phyloP scores from a whole-genome alignment of 2,888 invertebrate species.

The Dorcus parallelipipedus region DNA sequence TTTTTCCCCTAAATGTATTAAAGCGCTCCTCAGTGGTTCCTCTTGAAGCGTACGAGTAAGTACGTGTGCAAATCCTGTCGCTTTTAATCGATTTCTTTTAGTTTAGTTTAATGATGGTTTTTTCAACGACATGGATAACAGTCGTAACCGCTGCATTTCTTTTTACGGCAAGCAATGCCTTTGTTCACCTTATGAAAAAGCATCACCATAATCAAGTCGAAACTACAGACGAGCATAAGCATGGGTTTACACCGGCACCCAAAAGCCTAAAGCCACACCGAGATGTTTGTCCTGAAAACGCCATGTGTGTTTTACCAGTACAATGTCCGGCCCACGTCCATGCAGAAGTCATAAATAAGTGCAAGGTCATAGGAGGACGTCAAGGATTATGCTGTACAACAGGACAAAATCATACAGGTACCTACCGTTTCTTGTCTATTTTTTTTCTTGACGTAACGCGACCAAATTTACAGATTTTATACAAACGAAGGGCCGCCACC shows the following conservation, averaged over 20 bases:
- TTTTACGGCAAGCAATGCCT: neutral
- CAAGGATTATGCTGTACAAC: slow-evolving; percentile 63
- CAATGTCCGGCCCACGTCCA: slow-evolving; percentile 64
- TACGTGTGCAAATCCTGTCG: no score
- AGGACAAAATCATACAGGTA: slow-evolving; percentile 57
- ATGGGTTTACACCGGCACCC: slow-evolving; percentile 29
- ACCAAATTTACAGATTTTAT: neutral
- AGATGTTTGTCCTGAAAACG: slow-evolving; percentile 26
- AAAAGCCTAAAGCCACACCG: neutral
- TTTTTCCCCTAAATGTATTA: no score
- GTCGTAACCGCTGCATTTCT: neutral
- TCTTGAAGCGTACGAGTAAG: no score
- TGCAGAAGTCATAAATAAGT: slow-evolving; percentile 39
- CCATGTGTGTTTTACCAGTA: slow-evolving; percentile 60
- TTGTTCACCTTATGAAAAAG: neutral
- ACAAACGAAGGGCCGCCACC: neutral
- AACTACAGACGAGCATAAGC: slow-evolving; percentile 9
- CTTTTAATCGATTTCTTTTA: no score
- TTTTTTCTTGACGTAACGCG: neutral
- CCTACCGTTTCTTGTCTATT: slow-evolving; percentile 13
- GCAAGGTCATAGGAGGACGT: slow-evolving; percentile 51
- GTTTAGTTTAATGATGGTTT: no score
- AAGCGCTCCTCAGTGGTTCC: no score
- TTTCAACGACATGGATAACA: no score
- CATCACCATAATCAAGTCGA: neutral